Evolutionary conservation across 2,888 invertebrate genomes (phyloP), one percentile per base, ranked within the genome.

Genomic region (Agonopterix subpropinquella): DNA sequence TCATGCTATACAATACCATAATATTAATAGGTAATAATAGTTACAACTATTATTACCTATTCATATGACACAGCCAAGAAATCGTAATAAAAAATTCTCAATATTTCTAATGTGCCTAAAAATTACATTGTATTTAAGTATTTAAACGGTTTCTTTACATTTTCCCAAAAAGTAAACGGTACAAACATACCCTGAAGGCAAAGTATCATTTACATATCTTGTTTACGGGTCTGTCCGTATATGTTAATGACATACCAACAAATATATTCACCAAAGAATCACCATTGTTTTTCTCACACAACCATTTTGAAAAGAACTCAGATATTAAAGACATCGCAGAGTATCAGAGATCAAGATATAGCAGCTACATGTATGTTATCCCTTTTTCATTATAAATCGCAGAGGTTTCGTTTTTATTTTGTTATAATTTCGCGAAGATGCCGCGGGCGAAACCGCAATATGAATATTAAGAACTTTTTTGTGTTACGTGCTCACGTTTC

Each of bases 361-460:
- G 44, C 71, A 77, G 80, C 45, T 35, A 50, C 7, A 51, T 51
- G 55, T 60, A 65, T 73, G 56, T 76, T 79, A 65, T 71, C 67
- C 67, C 61, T 80, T 81, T 82, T 79, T 69, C 68, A 72, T 70
- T 80, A 82, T 82, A 83, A 83, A 82, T 80, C 75, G 65, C 62
- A 60, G 64, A 62, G 53, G 70, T 73, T 74, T 70, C 70, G 75
- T 79, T 85, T 81, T 86, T 83, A 79, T 85, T 84, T 84, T 78
- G 81, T 80, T 81, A 83, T 84, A 84, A 85, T 83, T 86, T 80
- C 73, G 78, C 81, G 75, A 73, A 77, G 77, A 71, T 68, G 82
- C 85, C 81, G 74, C 80, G 61, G 79, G 83, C 84, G 65, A 67
- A 65, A 68, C 71, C 67, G 69, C 74, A 61, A 77, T 80, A 80